Percentiles rank a stretch among this genome's conserved stretches.
These are phyloP conservation scores for Troides aeacus DNA, from an alignment of 2,888 invertebrate genomes.

Conservation along the genomic window DNA sequence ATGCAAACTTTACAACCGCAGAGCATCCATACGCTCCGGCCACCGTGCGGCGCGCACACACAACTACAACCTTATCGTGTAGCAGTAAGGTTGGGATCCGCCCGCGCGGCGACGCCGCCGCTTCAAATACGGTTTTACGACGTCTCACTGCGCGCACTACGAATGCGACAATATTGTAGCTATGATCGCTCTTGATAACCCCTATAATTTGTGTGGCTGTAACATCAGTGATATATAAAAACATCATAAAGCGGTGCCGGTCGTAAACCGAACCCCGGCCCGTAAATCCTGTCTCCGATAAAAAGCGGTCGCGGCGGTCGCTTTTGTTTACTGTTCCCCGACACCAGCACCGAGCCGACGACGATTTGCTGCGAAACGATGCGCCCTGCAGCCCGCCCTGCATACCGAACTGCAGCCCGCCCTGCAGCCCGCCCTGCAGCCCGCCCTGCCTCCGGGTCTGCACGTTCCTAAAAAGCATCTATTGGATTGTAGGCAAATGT, in stretches of 20 bases:
- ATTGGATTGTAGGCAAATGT: no score
- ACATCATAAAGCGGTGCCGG: constrained; percentile 15
- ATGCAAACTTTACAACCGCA: no score
- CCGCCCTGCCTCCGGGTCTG: no score
- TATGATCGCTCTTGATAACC: constrained; percentile 16
- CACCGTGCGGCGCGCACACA: no score
- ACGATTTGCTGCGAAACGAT: no score
- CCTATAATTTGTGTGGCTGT: constrained; percentile 7
- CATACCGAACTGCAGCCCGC: no score
- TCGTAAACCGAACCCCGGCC: constrained; percentile 14
- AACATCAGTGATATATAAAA: constrained; percentile 12
- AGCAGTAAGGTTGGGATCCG: not conserved
- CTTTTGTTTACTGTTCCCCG: constrained; percentile 8
- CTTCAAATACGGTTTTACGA: constrained; percentile 12
- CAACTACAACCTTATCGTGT: no score
- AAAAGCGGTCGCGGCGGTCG: constrained; percentile 3
- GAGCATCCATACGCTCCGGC: no score
- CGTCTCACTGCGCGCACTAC: constrained; percentile 3
- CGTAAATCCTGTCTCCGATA: constrained; percentile 3
- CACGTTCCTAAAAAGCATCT: no score
- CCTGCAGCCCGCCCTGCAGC: no score
- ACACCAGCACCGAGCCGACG: not conserved
- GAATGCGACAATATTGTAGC: constrained; percentile 17
- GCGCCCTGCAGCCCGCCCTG: no score
- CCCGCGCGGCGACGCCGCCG: not conserved